phyloP scores from a whole-genome alignment of 2,113 vertebrate species.

The Osmerus eperlanus region DNA sequence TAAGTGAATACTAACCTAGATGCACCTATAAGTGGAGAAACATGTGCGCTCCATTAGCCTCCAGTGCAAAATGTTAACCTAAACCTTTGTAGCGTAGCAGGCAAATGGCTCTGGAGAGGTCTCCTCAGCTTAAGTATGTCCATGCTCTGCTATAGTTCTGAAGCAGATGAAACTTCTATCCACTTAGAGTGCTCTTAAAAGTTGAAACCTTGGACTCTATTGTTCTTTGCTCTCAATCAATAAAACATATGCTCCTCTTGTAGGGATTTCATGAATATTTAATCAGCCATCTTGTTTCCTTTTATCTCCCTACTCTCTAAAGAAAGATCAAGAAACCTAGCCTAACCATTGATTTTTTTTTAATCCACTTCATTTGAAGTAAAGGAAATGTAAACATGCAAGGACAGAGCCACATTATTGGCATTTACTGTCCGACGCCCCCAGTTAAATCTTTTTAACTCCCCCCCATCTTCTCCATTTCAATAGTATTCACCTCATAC shows the following conservation, averaged over 20 bases:
- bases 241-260: slow-evolving; percentile 69
- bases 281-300: slow-evolving; percentile 63
- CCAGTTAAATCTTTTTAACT: too few species aligned
- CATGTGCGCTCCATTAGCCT: slow-evolving; percentile 61
- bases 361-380: slow-evolving; percentile 54
- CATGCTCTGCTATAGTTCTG: slow-evolving; percentile 8
- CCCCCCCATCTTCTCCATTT: too few species aligned
- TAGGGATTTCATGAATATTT: slow-evolving; percentile 70
- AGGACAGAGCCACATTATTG: slow-evolving; percentile 24
- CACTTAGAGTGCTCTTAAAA: slow-evolving; percentile 57
- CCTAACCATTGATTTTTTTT: slow-evolving; percentile 54
- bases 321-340: slow-evolving; percentile 56
- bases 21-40: slow-evolving; percentile 45
- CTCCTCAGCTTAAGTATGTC: slow-evolving; percentile 22
- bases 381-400: slow-evolving; percentile 27
- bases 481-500: too few species aligned
- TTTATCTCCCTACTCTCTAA: slow-evolving; percentile 58
- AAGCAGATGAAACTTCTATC: slow-evolving; percentile 32
- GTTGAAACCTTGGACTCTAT: slow-evolving; percentile 50
- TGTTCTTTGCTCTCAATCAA: slow-evolving; percentile 69
- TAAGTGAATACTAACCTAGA: slow-evolving; percentile 41
- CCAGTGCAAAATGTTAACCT: slow-evolving; percentile 55
- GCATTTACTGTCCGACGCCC: neutral
- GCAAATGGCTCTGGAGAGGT: slow-evolving; percentile 49
- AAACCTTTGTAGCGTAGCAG: slow-evolving; percentile 44